phyloP scores from a whole-genome alignment of 1,140 invertebrate species.

The Tetramorium alpestre region DNA sequence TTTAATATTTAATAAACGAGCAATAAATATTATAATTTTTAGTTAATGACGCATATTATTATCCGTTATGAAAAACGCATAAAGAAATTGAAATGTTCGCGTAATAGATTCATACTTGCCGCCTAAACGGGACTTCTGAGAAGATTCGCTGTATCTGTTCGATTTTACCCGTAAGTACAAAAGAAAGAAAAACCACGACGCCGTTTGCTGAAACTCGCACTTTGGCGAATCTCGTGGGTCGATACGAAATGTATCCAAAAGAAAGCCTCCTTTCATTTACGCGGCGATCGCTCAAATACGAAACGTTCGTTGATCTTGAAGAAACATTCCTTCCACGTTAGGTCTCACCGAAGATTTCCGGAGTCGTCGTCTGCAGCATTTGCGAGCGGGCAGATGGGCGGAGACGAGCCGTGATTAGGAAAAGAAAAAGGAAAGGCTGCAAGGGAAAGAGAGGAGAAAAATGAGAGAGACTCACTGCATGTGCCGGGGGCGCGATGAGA shows the following conservation, averaged over 20 bases:
- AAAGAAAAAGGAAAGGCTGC: neutral
- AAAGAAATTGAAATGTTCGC: neutral
- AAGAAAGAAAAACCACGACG: no score
- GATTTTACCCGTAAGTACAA: no score
- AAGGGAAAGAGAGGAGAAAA: neutral
- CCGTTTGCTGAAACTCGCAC: neutral
- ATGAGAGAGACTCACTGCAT: neutral
- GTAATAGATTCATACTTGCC: constrained; percentile 28
- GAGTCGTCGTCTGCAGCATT: neutral
- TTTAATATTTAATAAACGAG: neutral
- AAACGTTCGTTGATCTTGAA: neutral
- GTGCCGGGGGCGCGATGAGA: no score
- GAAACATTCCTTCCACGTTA: neutral
- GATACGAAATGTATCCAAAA: neutral
- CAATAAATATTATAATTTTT: neutral
- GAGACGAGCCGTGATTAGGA: neutral
- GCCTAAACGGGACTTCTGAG: neutral
- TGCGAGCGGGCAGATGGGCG: neutral
- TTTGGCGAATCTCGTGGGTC: neutral
- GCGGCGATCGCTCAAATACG: neutral
- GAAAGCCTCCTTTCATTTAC: neutral
- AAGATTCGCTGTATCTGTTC: neutral
- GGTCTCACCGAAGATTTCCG: neutral
- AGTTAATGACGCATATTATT: neutral
- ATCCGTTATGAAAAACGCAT: neutral